Base-by-base conservation (phyloP, 2,888 invertebrate genomes). In the Trichopoda pennipes region DNA sequence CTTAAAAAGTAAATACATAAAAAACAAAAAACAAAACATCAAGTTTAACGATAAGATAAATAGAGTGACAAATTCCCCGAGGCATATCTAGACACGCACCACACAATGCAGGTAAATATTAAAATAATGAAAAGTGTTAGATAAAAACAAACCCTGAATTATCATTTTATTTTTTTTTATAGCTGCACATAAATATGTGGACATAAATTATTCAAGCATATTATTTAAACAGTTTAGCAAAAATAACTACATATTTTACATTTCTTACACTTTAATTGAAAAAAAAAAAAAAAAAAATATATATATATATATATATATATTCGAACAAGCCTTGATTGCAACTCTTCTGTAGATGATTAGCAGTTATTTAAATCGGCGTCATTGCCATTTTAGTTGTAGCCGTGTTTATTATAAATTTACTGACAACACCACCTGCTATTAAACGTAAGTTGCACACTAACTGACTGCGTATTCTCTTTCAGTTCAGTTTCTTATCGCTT, bases 401-500 rank as follows among this genome's bases (percentile, higher is more conserved):
- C 12, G 38, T 63, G 56, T 12, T 49, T 53, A n/a, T 42, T 61
- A 32, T 9, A 8, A 10, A 35, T 38, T 17, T 19, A 23, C 19
- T 23, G 8, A n/a, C 75, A 42, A 17, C 35, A 42, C 17, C 64
- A 81, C 73, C 77, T 82, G 82, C 61, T 72, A 79, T 72, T 82
- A 75, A 70, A 70, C 38, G 66, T 79, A 70, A 79, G 58, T 60
- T 68, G 68, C 51, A 61, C 51, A 66, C 53, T 72, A 58, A 66
- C 44, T 70, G 63, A 14, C 35, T 68, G 56, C 58, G 66, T 72
- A 70, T 75, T 72, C 75, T 79, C 79, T 82, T 79, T 79, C 79
- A 35, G 82, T 70, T 68, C n/a, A 63, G 56, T 72, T 70, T 76
- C 68, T 79, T 82, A 82, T 82, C 82, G 82, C 82, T 79, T 82